Evolutionary conservation across 2,113 vertebrate genomes (phyloP).

Genomic region (Bubo scandiacus): DNA sequence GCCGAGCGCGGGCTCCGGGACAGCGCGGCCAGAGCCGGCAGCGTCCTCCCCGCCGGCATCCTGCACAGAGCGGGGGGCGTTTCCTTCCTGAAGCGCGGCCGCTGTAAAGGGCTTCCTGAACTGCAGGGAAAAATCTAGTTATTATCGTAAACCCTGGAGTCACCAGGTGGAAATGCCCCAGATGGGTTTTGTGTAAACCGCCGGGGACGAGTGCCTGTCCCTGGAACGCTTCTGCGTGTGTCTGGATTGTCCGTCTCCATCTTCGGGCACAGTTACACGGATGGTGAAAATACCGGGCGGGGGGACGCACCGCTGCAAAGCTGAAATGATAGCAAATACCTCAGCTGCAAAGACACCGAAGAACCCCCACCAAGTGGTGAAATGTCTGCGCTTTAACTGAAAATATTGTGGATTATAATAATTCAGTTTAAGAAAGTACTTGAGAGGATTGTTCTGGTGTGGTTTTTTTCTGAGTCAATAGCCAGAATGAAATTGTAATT

Average conservation of each 20-base stretch:
- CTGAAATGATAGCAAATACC: not conserved
- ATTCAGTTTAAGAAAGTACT: slow-evolving; percentile 4
- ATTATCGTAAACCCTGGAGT: not conserved
- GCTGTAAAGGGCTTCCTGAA: not conserved
- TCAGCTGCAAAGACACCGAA: not conserved
- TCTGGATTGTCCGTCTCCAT: not conserved
- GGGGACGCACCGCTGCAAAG: not conserved
- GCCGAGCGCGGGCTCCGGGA: not conserved
- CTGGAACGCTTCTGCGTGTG: not conserved
- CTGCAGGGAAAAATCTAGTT: not conserved
- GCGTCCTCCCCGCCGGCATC: not conserved
- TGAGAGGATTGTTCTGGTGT: not conserved
- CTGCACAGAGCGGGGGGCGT: too few species aligned
- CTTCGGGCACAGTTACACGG: not conserved
- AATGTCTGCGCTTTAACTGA: slow-evolving; percentile 17
- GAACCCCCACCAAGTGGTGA: not conserved
- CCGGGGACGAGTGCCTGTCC: not conserved
- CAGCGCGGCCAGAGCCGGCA: too few species aligned
- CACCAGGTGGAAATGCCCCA: not conserved
- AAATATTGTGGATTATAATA: not conserved
- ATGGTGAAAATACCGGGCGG: accelerated
- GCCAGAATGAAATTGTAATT: slow-evolving; percentile 45
- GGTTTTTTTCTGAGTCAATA: slow-evolving; percentile 24
- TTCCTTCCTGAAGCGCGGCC: not conserved
- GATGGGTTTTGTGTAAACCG: not conserved